phyloP scores from a whole-genome alignment of 1,140 invertebrate species.

The Phocides pigmalion region DNA sequence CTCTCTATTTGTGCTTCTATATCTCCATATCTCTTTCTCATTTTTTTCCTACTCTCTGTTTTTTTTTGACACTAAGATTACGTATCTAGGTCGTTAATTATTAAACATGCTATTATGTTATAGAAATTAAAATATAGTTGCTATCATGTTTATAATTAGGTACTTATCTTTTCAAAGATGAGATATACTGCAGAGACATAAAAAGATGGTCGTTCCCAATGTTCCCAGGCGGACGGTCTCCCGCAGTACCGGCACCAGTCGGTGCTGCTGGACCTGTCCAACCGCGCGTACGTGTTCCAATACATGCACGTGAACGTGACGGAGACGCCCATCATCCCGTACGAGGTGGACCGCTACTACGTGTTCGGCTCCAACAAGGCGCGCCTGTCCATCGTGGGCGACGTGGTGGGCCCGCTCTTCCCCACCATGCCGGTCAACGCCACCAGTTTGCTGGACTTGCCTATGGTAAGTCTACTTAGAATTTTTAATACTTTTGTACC shows the following conservation, averaged over 20 bases:
- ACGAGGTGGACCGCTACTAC: constrained; percentile 92
- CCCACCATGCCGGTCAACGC: constrained; percentile 96
- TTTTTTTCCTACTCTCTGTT: too few species aligned
- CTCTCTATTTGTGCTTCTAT: too few species aligned
- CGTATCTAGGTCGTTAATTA: too few species aligned
- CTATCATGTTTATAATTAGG: too few species aligned
- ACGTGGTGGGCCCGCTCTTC: constrained; percentile 97
- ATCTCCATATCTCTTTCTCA: too few species aligned
- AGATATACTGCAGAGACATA: too few species aligned
- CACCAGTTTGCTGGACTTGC: constrained; percentile 90
- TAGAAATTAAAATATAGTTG: too few species aligned
- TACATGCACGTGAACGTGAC: constrained; percentile 98
- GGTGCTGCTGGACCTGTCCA: constrained; percentile 95
- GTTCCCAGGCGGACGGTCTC: constrained; percentile 91
- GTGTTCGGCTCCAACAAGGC: constrained; percentile 97
- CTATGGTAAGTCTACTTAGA: too few species aligned
- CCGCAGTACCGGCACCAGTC: constrained; percentile 96
- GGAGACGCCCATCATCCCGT: constrained; percentile 94
- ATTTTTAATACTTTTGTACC: constrained; percentile 26
- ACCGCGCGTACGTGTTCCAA: constrained; percentile 95
- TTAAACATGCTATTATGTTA: too few species aligned
- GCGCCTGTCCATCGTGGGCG: constrained; percentile 94
- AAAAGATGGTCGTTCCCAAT: too few species aligned
- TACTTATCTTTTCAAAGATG: too few species aligned
- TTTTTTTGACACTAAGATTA: too few species aligned